Conservation (phyloP, 2,113 vertebrate genomes). For the chimpanzee (Pan troglodytes) region NHGRI_mPanTro3-v2.1_pri NC_072414.2:78009501-78010000, state of each 20-base stretch:
- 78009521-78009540: not conserved
- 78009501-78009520: not conserved
- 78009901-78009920: not conserved
- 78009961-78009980: not conserved
- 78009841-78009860: conserved; percentile 1
- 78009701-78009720: not conserved
- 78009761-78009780: conserved; percentile 31
- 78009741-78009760: conserved; percentile 51
- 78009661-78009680: conserved; percentile 16
- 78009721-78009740: conserved; percentile 47
- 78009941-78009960: accelerated
- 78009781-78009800: conserved; percentile 62
- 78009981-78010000: conserved; percentile 20
- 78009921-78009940: not conserved
- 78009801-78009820: conserved; percentile 51
- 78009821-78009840: conserved; percentile 55
- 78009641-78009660: not conserved
- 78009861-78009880: not conserved
- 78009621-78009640: not conserved
- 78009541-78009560: conserved; percentile 22
- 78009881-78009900: conserved; percentile 43
- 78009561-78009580: not conserved
- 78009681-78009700: conserved; percentile 63
- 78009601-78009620: conserved; percentile 2
- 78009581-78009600: not conserved